Evolutionary conservation across 2,888 invertebrate genomes (phyloP), one percentile per base, ranked within the genome.

Genomic region (Vanessa cardui): DNA sequence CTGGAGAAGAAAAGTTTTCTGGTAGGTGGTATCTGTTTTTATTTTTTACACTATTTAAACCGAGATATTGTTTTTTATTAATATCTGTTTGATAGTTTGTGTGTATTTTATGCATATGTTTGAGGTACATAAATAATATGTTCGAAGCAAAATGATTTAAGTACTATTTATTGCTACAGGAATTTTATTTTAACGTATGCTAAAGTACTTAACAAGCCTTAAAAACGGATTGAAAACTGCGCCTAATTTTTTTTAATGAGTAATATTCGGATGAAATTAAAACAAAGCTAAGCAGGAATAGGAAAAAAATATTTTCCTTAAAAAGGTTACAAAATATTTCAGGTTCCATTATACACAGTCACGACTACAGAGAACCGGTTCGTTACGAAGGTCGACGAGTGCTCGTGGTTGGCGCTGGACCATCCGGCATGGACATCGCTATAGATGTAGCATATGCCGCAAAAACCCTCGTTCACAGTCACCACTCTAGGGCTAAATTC

Each of bases 341-440:
- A 80, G 96, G 96, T 1, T 84, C 87, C 64, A 86, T 95, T 61
- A 86, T 95, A 12, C 97, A 97, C 84, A 96, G 96, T 76, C 96
- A 96, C 81, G 93, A 95, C 78, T 97, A 96, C 82, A 90, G 96
- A 76, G 90, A 87, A 20, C 95, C 96, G 0, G 94, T 94, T 0
- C 79, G 82, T 0, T 97, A 94, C 81, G 82, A 78, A 44, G 93
- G 92, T 31, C 93, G 94, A 70, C 90, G 85, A 1, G 95, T 97
- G 0, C 85, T 96, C 1, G 83, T 96, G 15, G 87, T 97, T 2
- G 97, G 97, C 0, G 95, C 95, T 0, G 95, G 95, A 0, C 94
- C 96, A 0, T 97, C 96, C 0, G 97, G 96, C 1, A 90, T 95
- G 80, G 97, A 97, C 77, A 95, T 97, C 47, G 91, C 94, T 0